Percentiles rank a stretch among this genome's conserved stretches.
These are phyloP conservation scores for Eurytoma adleriae DNA, from an alignment of 2,888 invertebrate genomes.

Conservation along the genomic window DNA sequence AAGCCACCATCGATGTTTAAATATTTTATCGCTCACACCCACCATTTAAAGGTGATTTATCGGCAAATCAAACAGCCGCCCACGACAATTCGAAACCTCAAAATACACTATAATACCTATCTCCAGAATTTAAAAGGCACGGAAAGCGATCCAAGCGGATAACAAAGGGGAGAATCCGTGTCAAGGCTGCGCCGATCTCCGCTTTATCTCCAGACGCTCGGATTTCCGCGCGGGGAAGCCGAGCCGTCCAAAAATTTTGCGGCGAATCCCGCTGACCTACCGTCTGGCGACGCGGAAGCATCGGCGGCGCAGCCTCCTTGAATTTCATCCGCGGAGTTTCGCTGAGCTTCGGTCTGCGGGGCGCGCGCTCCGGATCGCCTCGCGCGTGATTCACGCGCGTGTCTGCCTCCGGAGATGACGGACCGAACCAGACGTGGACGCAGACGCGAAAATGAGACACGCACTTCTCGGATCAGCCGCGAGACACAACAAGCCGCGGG, in stretches of 20 bases:
- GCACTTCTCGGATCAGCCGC: background rate
- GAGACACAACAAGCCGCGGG: too few relatives aligned
- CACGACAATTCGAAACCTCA: too few relatives aligned
- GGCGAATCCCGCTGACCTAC: constrained; percentile 14
- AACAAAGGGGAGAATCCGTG: too few relatives aligned
- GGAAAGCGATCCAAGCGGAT: too few relatives aligned
- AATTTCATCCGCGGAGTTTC: constrained; percentile 32
- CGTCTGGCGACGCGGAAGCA: constrained; percentile 37
- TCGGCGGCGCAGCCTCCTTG: background rate
- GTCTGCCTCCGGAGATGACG: background rate
- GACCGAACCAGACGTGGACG: background rate
- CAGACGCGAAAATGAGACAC: constrained; percentile 26
- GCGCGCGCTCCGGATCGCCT: too few relatives aligned
- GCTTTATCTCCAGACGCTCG: background rate
- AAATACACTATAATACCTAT: too few relatives aligned
- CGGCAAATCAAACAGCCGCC: too few relatives aligned
- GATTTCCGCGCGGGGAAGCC: background rate
- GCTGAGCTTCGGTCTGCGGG: constrained; percentile 43
- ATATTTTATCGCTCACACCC: too few relatives aligned
- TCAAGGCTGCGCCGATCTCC: background rate
- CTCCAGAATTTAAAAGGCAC: too few relatives aligned
- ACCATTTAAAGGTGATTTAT: too few relatives aligned
- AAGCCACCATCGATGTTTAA: too few relatives aligned
- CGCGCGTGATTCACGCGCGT: background rate
- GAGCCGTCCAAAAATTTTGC: background rate